Percentiles rank a stretch among this genome's conserved stretches.
Conservation (phyloP, 1,140 invertebrate species). For the Zaprionus ghesquierei region DNA sequence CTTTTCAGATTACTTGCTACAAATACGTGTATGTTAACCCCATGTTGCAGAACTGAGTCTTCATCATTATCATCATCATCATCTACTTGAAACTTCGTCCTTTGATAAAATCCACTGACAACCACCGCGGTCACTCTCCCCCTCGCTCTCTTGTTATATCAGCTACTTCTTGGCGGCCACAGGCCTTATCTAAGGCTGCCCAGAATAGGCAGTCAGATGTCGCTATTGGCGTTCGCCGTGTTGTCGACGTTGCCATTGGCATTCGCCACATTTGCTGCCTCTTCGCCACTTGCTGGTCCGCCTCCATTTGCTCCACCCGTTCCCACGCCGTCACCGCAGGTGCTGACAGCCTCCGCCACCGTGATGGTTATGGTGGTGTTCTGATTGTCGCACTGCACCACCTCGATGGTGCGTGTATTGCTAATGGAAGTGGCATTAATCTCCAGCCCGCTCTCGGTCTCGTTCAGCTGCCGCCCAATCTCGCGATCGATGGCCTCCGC, state of each 20-base stretch:
- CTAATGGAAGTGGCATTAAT: conserved; percentile 44
- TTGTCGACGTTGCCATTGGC: conserved; percentile 46
- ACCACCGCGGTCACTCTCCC: not conserved
- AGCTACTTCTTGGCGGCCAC: conserved; percentile 42
- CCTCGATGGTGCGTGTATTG: conserved; percentile 75
- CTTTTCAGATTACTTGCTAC: conserved; percentile 60
- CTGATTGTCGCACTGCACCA: conserved; percentile 77
- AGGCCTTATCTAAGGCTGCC: conserved; percentile 65
- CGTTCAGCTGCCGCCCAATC: conserved; percentile 73
- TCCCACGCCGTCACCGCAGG: not conserved
- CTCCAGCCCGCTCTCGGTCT: conserved; percentile 55
- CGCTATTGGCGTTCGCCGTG: conserved; percentile 40
- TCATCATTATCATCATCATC: conserved; percentile 20
- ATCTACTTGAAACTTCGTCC: conserved; percentile 27
- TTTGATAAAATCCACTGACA: conserved; percentile 41
- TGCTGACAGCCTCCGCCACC: conserved; percentile 58
- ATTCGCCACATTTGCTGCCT: conserved; percentile 58
- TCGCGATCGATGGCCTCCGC: conserved; percentile 79
- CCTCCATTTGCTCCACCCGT: not conserved
- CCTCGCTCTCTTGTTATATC: conserved; percentile 15
- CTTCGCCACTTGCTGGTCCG: conserved; percentile 1
- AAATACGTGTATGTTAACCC: conserved; percentile 77
- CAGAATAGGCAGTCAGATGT: conserved; percentile 81
- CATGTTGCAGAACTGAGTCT: conserved; percentile 76
- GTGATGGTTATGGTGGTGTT: conserved; percentile 74